phyloP scores from a whole-genome alignment of 2,113 vertebrate species.

The Thermophis baileyi region DNA sequence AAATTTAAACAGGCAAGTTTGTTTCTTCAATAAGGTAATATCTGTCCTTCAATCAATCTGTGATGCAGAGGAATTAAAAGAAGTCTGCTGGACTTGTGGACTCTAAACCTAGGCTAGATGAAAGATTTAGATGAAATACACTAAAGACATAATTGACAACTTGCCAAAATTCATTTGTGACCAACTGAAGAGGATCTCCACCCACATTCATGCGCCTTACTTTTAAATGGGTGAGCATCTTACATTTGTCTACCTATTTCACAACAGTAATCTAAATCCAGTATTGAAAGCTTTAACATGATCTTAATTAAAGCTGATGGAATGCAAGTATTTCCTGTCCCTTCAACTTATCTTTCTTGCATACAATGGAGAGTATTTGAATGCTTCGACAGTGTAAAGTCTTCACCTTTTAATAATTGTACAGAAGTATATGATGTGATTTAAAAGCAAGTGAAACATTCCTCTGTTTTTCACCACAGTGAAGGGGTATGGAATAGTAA shows the following conservation, averaged over 20 bases:
- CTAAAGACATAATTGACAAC: background rate
- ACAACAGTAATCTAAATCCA: background rate
- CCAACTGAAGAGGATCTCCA: background rate
- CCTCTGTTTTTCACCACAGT: background rate
- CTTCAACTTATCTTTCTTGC: background rate
- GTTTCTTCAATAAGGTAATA: background rate
- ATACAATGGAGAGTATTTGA: background rate
- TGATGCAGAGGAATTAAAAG: background rate
- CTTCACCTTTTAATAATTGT: background rate
- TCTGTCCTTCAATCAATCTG: background rate
- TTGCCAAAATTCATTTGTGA: background rate
- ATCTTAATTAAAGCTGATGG: background rate
- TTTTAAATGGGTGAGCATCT: background rate
- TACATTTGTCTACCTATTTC: background rate
- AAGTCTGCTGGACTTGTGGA: background rate
- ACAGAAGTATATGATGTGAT: background rate
- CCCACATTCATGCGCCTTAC: background rate
- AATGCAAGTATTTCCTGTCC: background rate
- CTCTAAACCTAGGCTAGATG: background rate
- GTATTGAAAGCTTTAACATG: background rate
- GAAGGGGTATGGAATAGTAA: background rate
- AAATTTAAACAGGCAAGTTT: background rate
- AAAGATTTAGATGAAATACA: background rate
- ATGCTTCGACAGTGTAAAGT: background rate
- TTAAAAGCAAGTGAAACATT: background rate